Evolutionary conservation across 2,888 invertebrate genomes (phyloP), one percentile per base, ranked within the genome.

Genomic region (Drosophila meridionalis): DNA sequence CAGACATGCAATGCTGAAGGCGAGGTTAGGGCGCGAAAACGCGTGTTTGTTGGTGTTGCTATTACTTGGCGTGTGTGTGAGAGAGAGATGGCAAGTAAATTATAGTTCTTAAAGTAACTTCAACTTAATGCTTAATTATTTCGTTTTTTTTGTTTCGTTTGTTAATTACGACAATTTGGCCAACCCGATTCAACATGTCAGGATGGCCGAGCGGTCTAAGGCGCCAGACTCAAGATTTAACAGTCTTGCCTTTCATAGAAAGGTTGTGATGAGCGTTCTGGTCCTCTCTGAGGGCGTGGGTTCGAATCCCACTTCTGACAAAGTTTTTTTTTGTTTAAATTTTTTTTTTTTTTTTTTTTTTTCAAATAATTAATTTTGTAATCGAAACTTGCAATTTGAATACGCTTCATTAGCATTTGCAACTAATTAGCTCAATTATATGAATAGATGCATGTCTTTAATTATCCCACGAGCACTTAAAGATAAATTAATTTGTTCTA

Each of bases 261-360:
- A 68, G 82, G 85, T 74, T 40, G 60, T 28, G 34, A 34, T 78
- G 91, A 91, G 92, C 87, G 84, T 92, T 92, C 92, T 92, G 92
- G 92, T 92, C 91, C 92, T 92, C 92, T 92, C 87, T 92, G 92
- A 91, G 92, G 92, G 92, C 91, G 92, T 92, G 91, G 92, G 92
- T 92, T 92, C 91, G 85, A 92, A 90, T 92, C 92, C 92, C 92
- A 91, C 92, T 91, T 91, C 91, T 92, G 91, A 91, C 91, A 91
- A 89, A 62, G 6, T 5, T 11, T 69, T 74, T 73, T 74, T 81
- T 78, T 40, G 34, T 62, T 48, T 28, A 36, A 3, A 5, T 2
- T n/a, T n/a, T 48, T 48, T 30, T 48, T 14, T n/a, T 48, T 30
- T 48, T 14, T n/a, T 32, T 32, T 50, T 28, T 11, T 26, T 6